Base-by-base conservation (phyloP, 2,113 vertebrate species). In the Merops nubicus region DNA sequence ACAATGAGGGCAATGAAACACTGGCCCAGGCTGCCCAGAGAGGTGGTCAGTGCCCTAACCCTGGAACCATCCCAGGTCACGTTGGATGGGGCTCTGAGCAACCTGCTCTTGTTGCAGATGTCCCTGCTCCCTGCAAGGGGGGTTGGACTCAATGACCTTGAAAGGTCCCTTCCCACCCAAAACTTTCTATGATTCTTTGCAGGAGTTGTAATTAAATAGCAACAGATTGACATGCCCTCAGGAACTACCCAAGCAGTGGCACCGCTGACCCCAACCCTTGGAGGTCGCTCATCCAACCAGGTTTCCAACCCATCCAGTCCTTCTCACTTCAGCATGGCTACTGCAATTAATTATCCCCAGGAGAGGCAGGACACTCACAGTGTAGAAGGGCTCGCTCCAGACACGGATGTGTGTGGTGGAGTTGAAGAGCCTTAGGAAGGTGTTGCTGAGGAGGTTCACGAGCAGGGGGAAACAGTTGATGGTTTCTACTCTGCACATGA, bases 361-460 rank as follows among this genome's bases (percentile, higher is more conserved):
- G 26, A 19, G 8, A 19, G 56, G 51, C 25, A 2, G 57, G 63
- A 18, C 5, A 36, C 97, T 96, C 70, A 97, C 97, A 0, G 0
- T 0, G 23, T n/a, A 6, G 21, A 99, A 98, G 2, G 98, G 97
- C 48, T 98, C 64, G 69, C 93, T 98, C 99, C 99, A 99, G 50
- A 98, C 40, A 3, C 96, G 95, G 96, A 99, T 97, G 4, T 4
- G 98, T 0, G 96, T 96, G 0, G 96, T 96, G 14, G 97, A 98
- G 0, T 99, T 98, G 60, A 97, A 91, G 31, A 98, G 98, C 89
- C 91, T 72, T 1, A 99, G 97, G 19, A 99, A 81, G 45, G 98
- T 91, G 76, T 99, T 99, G 97, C 99, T 99, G 42, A 99, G 98
- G 33, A 98, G 80, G 22, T 99, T 99, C 48, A 99, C 22, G 0